Conservation (phyloP, 2,113 vertebrate species). For the Myiozetetes cayanensis region DNA sequence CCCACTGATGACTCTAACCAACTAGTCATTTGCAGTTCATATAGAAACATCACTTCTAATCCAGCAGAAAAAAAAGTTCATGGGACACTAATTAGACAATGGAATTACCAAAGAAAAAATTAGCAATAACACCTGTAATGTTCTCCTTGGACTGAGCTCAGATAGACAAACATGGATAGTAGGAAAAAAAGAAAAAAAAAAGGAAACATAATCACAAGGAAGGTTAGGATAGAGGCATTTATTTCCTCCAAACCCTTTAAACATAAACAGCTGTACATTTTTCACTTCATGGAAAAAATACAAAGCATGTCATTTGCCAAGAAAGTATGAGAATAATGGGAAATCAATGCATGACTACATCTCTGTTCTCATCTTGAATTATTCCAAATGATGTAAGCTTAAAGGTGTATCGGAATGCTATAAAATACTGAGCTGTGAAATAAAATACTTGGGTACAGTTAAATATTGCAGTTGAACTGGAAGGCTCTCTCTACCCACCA, state of each 20-base stretch:
- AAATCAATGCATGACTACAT: constrained; percentile 31
- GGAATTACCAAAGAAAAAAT: background rate
- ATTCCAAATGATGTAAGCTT: constrained; percentile 19
- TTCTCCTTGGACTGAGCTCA: background rate
- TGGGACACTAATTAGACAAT: background rate
- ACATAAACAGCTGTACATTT: background rate
- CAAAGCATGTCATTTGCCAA: background rate
- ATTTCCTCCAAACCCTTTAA: background rate
- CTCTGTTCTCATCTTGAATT: constrained; percentile 28
- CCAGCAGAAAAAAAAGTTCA: too few relatives aligned
- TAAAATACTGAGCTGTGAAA: background rate
- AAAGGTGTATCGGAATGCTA: background rate
- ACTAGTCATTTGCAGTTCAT: background rate
- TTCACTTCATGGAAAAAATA: constrained; percentile 10
- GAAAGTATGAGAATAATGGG: constrained; percentile 25
- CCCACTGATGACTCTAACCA: background rate
- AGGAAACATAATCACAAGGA: background rate
- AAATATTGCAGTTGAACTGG: background rate
- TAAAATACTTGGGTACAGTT: background rate
- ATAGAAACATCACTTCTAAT: background rate
- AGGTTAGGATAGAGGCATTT: background rate
- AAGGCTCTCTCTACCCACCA: background rate
- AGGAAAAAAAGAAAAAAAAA: too few relatives aligned
- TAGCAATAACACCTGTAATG: background rate
- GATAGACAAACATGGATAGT: background rate